Conservation (phyloP, 2,113 vertebrate species). For the Antechinus flavipes region DNA sequence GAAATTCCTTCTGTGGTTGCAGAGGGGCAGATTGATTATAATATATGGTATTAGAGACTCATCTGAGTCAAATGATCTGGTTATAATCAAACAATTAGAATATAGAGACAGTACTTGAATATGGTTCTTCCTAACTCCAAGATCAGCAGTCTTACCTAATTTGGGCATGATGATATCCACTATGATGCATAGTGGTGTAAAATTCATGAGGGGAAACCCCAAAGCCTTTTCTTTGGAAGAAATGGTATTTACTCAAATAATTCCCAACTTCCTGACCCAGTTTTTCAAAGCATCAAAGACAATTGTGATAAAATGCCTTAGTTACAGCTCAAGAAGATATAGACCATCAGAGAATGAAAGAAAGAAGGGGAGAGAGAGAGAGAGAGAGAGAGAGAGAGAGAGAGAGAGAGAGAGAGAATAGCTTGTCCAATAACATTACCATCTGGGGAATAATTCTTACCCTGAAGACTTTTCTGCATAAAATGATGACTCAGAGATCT, state of each 20-base stretch:
- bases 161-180: not conserved
- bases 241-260: not conserved
- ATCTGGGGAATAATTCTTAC: conserved; percentile 45
- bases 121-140: not conserved
- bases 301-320: conserved; percentile 54
- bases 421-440: conserved; percentile 36
- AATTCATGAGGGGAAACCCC: not conserved
- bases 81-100: not conserved
- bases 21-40: not conserved
- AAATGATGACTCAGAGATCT: conserved; percentile 64
- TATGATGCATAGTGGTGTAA: not conserved
- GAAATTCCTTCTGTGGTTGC: not conserved
- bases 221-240: conserved; percentile 16
- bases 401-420: not conserved
- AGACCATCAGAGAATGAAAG: conserved; percentile 20
- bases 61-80: not conserved
- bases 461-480: conserved; percentile 60
- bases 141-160: not conserved
- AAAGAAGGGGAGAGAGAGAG: not conserved
- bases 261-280: not conserved
- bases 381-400: not conserved
- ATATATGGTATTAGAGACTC: not conserved
- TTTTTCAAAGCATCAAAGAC: conserved; percentile 12
- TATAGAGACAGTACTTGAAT: not conserved
- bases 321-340: conserved; percentile 55